Base-by-base conservation (phyloP, 2,113 vertebrate species). In the Origma solitaria region DNA sequence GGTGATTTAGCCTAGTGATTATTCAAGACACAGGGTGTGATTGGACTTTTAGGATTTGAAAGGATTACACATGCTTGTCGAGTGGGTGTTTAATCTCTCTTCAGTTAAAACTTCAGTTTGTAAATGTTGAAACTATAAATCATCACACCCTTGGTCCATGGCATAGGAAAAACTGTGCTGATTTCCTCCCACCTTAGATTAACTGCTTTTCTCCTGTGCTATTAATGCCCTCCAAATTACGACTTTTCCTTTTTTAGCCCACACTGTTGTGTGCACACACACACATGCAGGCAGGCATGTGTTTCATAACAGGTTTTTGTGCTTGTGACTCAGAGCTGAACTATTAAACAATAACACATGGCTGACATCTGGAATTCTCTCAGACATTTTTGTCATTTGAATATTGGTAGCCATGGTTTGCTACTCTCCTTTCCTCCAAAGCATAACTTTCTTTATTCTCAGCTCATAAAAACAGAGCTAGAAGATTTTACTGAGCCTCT, bases 331-430 rank as follows among this genome's bases (percentile, higher is more conserved):
- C 92, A 97, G 75, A 92, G 35, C 51, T 90, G 84, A 96, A 82
- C 84, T 92, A 91, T 91, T 90, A 94, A 94, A 90, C 70, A 22
- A 7, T 64, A 95, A 92, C 93, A 95, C 87, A 94, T 93, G 94
- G 82, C 25, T 82, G 62, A 94, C 94, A 94, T 87, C 92, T 95
- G 95, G 94, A 95, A 94, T 91, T 83, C 56, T 77, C 71, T 82
- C 35, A 75, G 75, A 90, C 1, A 0, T 40, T 85, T 95, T 86
- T 87, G 56, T 78, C 71, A 81, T 94, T 94, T 70, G 14, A 86
- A 78, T 92, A 88, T 64, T 62, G 16, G 90, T 86, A 94, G 71
- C 68, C 64, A 85, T n/a, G 44, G 54, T 72, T 82, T 93, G 51
- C 37, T 91, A 57, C 23, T 61, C 54, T 69, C 30, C 15, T 92